phyloP scores from a whole-genome alignment of 2,113 vertebrate genomes.

The Crotalus helleri region DNA sequence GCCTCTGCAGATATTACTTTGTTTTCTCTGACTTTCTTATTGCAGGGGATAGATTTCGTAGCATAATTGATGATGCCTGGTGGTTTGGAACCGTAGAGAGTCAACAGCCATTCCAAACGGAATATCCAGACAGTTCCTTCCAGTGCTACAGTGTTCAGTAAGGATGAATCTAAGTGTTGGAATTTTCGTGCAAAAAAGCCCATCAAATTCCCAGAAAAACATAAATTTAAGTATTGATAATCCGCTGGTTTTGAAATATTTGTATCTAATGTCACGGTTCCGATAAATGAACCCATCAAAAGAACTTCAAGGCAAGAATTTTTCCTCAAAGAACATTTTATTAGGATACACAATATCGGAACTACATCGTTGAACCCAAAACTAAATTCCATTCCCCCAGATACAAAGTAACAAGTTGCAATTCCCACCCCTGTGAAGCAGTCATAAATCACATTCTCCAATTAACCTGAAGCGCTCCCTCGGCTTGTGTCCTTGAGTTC shows the following conservation, averaged over 20 bases:
- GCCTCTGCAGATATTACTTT: not conserved
- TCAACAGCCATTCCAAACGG: slow-evolving; percentile 92
- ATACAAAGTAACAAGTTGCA: too few species aligned
- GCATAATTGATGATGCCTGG: slow-evolving; percentile 98
- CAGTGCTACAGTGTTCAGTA: slow-evolving; percentile 97
- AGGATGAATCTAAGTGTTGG: slow-evolving; percentile 45
- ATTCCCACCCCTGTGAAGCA: too few species aligned
- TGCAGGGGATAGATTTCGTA: slow-evolving; percentile 89
- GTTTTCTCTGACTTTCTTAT: slow-evolving; percentile 5
- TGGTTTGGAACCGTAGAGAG: slow-evolving; percentile 96
- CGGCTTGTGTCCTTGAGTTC: too few species aligned
- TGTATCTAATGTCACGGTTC: not conserved
- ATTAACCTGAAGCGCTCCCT: too few species aligned
- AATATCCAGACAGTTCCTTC: slow-evolving; percentile 97
- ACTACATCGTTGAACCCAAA: too few species aligned
- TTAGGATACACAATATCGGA: too few species aligned
- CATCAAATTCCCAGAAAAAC: not conserved
- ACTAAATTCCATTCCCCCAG: too few species aligned
- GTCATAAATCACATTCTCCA: too few species aligned
- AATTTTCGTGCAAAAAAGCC: not conserved
- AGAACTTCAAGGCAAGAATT: too few species aligned
- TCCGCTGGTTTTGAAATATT: not conserved
- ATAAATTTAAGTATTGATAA: not conserved
- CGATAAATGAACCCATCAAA: too few species aligned
- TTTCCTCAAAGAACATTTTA: too few species aligned